Evolutionary conservation across 2,113 vertebrate species (phyloP).

Genomic region (Colinus virginianus): DNA sequence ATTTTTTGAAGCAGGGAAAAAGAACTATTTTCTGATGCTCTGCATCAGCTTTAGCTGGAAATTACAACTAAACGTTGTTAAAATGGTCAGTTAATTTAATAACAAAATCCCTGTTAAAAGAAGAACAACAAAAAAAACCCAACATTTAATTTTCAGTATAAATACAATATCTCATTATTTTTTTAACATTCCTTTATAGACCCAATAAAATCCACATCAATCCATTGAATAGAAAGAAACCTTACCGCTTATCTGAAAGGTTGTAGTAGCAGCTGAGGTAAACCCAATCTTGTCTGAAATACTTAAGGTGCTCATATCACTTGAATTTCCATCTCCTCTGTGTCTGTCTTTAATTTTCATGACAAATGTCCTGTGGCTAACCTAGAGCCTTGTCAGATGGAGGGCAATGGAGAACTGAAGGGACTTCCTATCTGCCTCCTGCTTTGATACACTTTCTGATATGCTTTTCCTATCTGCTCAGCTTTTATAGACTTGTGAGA

Average conservation of each 20-base stretch:
- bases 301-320: background rate
- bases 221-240: background rate
- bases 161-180: background rate
- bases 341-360: conserved; percentile 46
- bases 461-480: conserved; percentile 62
- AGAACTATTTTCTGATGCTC: background rate
- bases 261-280: conserved; percentile 42
- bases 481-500: conserved; percentile 64
- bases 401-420: background rate
- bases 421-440: conserved; percentile 3
- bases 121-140: too few species aligned
- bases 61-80: background rate
- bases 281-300: conserved; percentile 51
- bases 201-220: conserved; percentile 1
- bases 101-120: background rate
- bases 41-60: conserved; percentile 1
- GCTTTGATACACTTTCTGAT: conserved; percentile 29
- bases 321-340: conserved; percentile 9
- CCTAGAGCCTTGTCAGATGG: conserved; percentile 16
- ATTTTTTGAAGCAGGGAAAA: conserved; percentile 23
- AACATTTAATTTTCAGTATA: background rate
- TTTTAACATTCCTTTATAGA: background rate
- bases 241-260: conserved; percentile 79
- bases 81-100: background rate
- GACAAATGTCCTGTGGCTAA: conserved; percentile 31